Conservation (phyloP, 2,113 vertebrate genomes). For the Miniopterus natalensis region DNA sequence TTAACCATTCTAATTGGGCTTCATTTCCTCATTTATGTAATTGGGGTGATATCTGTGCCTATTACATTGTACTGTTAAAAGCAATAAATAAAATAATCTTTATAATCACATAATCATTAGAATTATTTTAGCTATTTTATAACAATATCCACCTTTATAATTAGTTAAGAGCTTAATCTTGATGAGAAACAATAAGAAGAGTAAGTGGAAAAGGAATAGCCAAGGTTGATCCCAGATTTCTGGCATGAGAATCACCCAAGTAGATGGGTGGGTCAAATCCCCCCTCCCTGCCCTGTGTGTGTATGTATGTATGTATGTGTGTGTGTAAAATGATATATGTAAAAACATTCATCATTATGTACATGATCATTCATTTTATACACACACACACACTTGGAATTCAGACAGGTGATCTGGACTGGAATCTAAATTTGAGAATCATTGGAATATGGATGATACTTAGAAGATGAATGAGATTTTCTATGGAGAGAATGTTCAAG, state of each 20-base stretch:
- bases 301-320: background rate
- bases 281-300: background rate
- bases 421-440: background rate
- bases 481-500: background rate
- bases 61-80: background rate
- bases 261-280: background rate
- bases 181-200: background rate
- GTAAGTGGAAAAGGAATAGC: background rate
- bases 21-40: background rate
- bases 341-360: too few relatives aligned
- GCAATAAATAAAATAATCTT: background rate
- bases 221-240: background rate
- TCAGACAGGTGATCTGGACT: background rate
- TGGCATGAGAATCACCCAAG: background rate
- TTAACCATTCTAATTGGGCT: background rate
- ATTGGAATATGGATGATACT: background rate
- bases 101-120: background rate
- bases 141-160: background rate
- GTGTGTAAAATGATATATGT: too few relatives aligned
- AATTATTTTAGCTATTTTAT: background rate
- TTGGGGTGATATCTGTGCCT: background rate
- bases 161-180: background rate
- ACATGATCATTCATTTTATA: background rate
- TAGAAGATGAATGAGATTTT: background rate
- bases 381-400: background rate